These are phyloP conservation scores for Grantiella picta DNA, from an alignment of 2,113 vertebrate species.

Conservation along the genomic window DNA sequence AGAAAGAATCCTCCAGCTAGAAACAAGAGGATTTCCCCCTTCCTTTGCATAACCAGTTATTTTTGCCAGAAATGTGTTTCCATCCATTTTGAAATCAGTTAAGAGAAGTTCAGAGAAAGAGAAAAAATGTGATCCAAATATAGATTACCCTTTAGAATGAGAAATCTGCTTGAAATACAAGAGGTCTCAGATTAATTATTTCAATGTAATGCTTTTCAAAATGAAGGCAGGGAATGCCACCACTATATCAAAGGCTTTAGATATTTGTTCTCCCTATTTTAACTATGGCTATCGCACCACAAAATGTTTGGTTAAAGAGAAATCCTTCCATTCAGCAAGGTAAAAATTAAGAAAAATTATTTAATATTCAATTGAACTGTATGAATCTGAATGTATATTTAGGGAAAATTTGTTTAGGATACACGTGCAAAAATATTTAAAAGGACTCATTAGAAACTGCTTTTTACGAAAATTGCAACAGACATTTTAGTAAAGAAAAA, in stretches of 20 bases:
- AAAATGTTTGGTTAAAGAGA: neutral
- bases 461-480: neutral
- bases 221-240: neutral
- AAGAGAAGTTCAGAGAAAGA: neutral
- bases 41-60: neutral
- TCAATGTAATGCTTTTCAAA: neutral
- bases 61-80: neutral
- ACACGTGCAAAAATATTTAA: neutral
- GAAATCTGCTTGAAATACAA: neutral
- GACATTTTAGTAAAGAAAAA: neutral
- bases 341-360: neutral
- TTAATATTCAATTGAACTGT: neutral
- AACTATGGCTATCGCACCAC: neutral
- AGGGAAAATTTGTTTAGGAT: neutral
- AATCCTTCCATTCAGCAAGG: neutral
- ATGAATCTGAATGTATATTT: neutral
- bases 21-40: neutral
- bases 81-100: neutral
- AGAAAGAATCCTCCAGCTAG: neutral
- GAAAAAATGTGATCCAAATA: neutral
- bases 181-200: neutral
- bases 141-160: neutral
- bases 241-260: neutral
- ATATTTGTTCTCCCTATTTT: neutral
- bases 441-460: neutral